A percentile compares a stretch with the other conserved stretches of the same genome.
These are phyloP conservation scores for Chaetodon trifasciatus DNA, from an alignment of 2,797 vertebrate genomes.

Conservation along the genomic window DNA sequence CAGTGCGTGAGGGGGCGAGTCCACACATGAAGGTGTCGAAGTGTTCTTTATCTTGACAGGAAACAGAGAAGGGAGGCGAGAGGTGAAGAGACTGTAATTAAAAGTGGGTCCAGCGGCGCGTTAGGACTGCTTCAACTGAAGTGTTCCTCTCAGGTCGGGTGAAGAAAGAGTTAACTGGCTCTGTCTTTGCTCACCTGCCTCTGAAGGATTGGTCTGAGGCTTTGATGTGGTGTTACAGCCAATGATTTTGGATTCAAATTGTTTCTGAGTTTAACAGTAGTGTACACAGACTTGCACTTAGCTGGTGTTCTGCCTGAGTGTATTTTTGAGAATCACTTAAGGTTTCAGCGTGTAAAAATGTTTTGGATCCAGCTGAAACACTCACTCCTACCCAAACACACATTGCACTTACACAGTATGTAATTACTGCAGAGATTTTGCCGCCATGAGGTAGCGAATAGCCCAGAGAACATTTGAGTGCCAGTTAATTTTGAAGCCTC, in stretches of 20 bases:
- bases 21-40: slow-evolving; percentile 58
- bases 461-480: too few species aligned
- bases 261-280: slow-evolving; percentile 29
- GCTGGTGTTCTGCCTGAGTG: neutral
- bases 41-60: slow-evolving; percentile 52
- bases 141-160: slow-evolving; percentile 27
- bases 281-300: slow-evolving; percentile 12
- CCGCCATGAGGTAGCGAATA: neutral
- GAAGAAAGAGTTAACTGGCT: slow-evolving; percentile 8
- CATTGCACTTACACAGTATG: neutral
- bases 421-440: slow-evolving; percentile 12
- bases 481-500: neutral
- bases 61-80: slow-evolving; percentile 55
- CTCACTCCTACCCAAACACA: slow-evolving; percentile 2
- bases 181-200: slow-evolving; percentile 27
- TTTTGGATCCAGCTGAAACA: neutral
- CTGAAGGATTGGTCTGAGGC: neutral
- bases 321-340: neutral
- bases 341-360: slow-evolving; percentile 2
- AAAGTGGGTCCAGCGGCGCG: slow-evolving; percentile 2
- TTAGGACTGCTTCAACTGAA: neutral
- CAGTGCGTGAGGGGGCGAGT: slow-evolving; percentile 31
- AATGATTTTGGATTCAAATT: slow-evolving; percentile 20
- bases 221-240: slow-evolving; percentile 24
- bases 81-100: slow-evolving; percentile 50